Conservation (phyloP, 2,888 invertebrate genomes). For the Choreutis nemorana region DNA sequence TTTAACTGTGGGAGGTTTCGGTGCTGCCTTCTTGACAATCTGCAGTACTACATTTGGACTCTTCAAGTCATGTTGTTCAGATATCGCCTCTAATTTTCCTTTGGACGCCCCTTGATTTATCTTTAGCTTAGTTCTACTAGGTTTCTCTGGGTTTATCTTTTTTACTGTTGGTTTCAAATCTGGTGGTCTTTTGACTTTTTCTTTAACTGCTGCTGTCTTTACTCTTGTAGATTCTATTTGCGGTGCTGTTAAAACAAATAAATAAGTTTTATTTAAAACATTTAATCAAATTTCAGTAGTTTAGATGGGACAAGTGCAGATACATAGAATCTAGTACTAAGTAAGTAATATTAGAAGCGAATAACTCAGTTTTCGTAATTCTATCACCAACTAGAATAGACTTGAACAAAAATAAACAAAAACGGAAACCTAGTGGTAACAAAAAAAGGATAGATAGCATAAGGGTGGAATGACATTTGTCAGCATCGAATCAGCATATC, state of each 20-base stretch:
- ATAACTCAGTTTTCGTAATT: too few relatives aligned
- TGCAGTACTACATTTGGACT: constrained; percentile 39
- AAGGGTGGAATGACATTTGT: too few relatives aligned
- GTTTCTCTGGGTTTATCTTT: constrained; percentile 30
- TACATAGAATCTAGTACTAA: too few relatives aligned
- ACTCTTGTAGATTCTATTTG: constrained; percentile 16
- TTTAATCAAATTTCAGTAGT: neutral
- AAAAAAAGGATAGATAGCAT: too few relatives aligned
- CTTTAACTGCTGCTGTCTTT: constrained; percentile 17
- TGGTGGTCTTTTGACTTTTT: constrained; percentile 26
- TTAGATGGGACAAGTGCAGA: neutral
- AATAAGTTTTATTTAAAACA: neutral
- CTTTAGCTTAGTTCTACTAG: constrained; percentile 26
- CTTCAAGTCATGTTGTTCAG: constrained; percentile 26
- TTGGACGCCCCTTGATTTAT: too few relatives aligned
- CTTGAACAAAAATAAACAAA: too few relatives aligned
- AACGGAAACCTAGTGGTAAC: too few relatives aligned
- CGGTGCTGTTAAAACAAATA: constrained; percentile 18
- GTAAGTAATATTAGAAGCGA: too few relatives aligned
- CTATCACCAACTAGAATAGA: too few relatives aligned
- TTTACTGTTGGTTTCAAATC: constrained; percentile 26
- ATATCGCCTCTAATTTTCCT: too few relatives aligned
- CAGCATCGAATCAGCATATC: too few relatives aligned
- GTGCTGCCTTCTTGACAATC: constrained; percentile 26
- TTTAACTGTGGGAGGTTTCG: constrained; percentile 11